Conservation (phyloP, 2,888 invertebrate genomes). For the Heliconius sara region DNA sequence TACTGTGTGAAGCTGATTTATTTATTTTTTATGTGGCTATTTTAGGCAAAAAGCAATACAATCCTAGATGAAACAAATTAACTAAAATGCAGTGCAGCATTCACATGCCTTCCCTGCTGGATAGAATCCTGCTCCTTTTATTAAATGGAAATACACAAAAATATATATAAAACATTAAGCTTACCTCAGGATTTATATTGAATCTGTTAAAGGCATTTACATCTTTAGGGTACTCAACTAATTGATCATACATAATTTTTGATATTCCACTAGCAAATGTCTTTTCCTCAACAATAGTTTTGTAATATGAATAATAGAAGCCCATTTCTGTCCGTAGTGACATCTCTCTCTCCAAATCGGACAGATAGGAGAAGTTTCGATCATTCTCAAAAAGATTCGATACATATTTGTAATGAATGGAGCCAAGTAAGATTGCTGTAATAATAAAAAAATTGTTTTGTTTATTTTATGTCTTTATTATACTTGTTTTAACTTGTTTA, state of each 20-base stretch:
- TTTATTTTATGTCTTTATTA: background rate
- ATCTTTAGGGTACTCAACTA: conserved; percentile 91
- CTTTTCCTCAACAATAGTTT: conserved; percentile 88
- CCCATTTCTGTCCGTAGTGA: conserved; percentile 94
- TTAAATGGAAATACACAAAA: too few relatives aligned
- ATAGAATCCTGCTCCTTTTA: too few relatives aligned
- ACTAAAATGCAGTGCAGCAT: too few relatives aligned
- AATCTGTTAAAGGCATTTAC: conserved; percentile 93
- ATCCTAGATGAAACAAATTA: too few relatives aligned
- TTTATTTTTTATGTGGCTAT: too few relatives aligned
- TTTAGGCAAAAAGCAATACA: too few relatives aligned
- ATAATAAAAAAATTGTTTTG: conserved; percentile 19
- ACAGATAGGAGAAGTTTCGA: conserved; percentile 92
- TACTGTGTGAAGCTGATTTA: too few relatives aligned
- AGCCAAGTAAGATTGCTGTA: conserved; percentile 84
- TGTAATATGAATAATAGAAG: conserved; percentile 94
- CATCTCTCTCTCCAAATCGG: conserved; percentile 93
- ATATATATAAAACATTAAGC: conserved; percentile 37
- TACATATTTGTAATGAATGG: conserved; percentile 87
- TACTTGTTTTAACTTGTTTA: too few relatives aligned
- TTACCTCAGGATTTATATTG: conserved; percentile 93
- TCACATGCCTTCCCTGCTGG: too few relatives aligned
- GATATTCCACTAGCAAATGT: conserved; percentile 85
- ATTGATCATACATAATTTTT: conserved; percentile 87
- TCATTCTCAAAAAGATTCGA: conserved; percentile 91